A percentile compares a stretch with the other conserved stretches of the same genome.
These are phyloP conservation scores for Drosophila mulleri DNA, from an alignment of 2,888 invertebrate species.

Conservation along the genomic window DNA sequence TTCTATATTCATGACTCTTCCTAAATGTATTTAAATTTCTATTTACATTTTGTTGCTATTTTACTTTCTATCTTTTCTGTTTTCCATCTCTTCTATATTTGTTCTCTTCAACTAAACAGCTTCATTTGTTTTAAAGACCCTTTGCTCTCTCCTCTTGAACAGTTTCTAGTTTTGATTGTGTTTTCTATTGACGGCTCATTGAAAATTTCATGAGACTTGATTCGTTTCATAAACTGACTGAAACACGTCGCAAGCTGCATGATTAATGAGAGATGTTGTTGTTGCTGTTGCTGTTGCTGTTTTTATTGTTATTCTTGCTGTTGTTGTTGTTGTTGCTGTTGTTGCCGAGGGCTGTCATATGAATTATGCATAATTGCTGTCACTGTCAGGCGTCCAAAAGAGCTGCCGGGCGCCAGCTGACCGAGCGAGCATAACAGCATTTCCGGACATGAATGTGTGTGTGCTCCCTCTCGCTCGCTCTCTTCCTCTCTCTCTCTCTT, in stretches of 20 bases:
- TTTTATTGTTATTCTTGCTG: background rate
- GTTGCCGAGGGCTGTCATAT: slow-evolving; percentile 49
- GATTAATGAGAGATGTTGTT: slow-evolving; percentile 54
- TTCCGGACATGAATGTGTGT: slow-evolving; percentile 15
- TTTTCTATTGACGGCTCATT: slow-evolving; percentile 42
- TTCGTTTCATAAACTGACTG: slow-evolving; percentile 27
- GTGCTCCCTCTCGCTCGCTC: background rate
- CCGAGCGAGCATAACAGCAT: slow-evolving; percentile 31
- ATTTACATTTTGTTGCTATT: background rate
- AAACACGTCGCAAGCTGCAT: slow-evolving; percentile 50
- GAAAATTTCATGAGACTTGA: slow-evolving; percentile 44
- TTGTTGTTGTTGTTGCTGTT: slow-evolving; percentile 14
- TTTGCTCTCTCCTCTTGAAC: background rate
- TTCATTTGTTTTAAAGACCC: background rate
- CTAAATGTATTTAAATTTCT: background rate
- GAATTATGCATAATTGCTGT: slow-evolving; percentile 77
- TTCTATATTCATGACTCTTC: no score
- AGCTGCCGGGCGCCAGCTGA: slow-evolving; percentile 23
- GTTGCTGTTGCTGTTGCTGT: slow-evolving; percentile 33
- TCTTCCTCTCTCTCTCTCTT: background rate
- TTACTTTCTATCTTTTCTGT: background rate
- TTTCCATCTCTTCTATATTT: background rate
- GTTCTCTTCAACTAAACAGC: background rate
- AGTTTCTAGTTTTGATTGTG: slow-evolving; percentile 1
- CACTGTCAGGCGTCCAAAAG: slow-evolving; percentile 43